These are phyloP conservation scores for Thamnophis sirtalis DNA, from an alignment of 2,113 vertebrate species.

Conservation along the genomic window DNA sequence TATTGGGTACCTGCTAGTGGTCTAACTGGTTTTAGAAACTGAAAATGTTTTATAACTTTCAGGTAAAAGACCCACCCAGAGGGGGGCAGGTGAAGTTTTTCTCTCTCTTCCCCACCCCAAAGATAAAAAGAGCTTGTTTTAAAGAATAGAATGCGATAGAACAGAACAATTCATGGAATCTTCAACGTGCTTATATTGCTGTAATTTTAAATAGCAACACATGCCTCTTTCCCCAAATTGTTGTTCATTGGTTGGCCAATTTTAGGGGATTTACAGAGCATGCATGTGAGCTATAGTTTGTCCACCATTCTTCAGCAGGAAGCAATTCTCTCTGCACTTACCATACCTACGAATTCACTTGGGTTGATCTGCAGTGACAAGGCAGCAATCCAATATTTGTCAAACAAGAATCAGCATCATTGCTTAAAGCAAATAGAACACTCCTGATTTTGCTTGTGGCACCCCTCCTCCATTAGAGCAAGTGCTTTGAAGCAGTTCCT, in stretches of 20 bases:
- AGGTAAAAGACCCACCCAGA: neutral
- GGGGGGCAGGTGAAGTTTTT: neutral
- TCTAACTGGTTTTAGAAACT: neutral
- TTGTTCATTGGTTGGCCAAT: neutral
- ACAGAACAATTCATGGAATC: neutral
- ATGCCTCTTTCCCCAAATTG: neutral
- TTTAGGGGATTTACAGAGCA: neutral
- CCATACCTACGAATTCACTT: neutral
- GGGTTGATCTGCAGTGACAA: neutral
- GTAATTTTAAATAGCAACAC: neutral
- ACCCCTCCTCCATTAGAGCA: neutral
- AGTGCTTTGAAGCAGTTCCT: neutral
- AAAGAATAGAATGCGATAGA: neutral
- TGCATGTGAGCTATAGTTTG: neutral
- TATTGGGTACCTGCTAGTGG: neutral
- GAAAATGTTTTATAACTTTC: neutral
- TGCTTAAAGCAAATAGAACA: neutral
- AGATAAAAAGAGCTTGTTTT: neutral
- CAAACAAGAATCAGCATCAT: conserved; percentile 1
- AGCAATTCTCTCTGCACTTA: neutral
- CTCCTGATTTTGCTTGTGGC: neutral
- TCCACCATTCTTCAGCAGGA: neutral
- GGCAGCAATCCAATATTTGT: neutral
- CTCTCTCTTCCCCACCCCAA: neutral
- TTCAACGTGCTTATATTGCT: neutral